Conservation (phyloP, 2,888 invertebrate genomes). For the Microctonus brassicae region DNA sequence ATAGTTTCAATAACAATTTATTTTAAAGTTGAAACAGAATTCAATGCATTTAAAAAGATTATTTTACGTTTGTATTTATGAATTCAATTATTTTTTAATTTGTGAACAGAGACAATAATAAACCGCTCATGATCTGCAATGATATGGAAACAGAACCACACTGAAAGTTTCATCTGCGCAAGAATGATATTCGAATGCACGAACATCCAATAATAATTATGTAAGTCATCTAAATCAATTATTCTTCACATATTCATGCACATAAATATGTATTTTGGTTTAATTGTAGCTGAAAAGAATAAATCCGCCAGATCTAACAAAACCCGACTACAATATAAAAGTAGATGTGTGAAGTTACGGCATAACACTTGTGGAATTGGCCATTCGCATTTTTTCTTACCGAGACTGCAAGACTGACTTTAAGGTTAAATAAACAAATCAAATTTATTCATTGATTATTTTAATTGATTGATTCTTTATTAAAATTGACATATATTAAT, state of each 20-base stretch:
- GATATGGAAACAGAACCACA: no score
- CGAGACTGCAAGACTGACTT: constrained; percentile 97
- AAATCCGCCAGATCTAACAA: constrained; percentile 91
- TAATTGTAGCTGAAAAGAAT: constrained; percentile 91
- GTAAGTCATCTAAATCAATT: no score
- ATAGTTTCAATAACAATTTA: no score
- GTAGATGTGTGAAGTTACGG: constrained; percentile 99
- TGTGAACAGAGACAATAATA: no score
- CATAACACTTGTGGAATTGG: constrained; percentile 95
- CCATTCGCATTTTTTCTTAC: constrained; percentile 96
- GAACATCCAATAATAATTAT: no score
- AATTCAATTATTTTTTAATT: no score
- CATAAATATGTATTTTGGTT: constrained; percentile 32
- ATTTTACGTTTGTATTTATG: no score
- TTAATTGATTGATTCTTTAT: constrained; percentile 68
- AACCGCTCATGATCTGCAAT: no score
- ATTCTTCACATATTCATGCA: constrained; percentile 5
- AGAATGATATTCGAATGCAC: no score
- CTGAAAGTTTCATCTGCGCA: no score
- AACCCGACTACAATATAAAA: constrained; percentile 97
- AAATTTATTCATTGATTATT: constrained; percentile 58
- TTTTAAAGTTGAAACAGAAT: no score
- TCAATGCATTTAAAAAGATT: no score
- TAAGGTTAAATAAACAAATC: constrained; percentile 82
- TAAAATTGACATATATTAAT: constrained; percentile 68